A percentile compares a stretch with the other conserved stretches of the same genome.
phyloP scores from a whole-genome alignment of 2,113 vertebrate genomes.

The Oostethus manadensis region DNA sequence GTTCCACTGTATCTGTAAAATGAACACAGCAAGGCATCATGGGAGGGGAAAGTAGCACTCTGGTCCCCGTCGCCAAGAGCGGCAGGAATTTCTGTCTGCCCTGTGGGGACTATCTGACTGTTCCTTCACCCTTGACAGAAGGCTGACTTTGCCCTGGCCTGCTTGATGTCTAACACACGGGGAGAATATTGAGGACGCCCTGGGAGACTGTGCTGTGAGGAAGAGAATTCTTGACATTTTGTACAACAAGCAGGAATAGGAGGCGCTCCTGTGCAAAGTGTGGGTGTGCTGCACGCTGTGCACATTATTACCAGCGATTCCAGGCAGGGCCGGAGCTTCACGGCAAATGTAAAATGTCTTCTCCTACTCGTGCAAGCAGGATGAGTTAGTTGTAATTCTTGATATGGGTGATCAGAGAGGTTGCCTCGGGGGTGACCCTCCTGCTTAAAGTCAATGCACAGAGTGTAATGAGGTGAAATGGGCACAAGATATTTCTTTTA shows the following conservation, averaged over 20 bases:
- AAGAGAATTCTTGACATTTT: slow-evolving; percentile 29
- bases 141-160: slow-evolving; percentile 48
- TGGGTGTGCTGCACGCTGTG: slow-evolving; percentile 28
- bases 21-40: slow-evolving; percentile 39
- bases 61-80: slow-evolving; percentile 59
- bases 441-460: slow-evolving; percentile 65
- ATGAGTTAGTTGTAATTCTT: not conserved
- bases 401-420: slow-evolving; percentile 6
- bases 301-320: slow-evolving; percentile 41
- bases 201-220: slow-evolving; percentile 26
- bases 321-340: slow-evolving; percentile 21
- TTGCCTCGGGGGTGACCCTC: slow-evolving; percentile 50
- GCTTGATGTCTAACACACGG: slow-evolving; percentile 57
- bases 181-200: slow-evolving; percentile 38
- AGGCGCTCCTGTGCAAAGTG: slow-evolving; percentile 33
- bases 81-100: slow-evolving; percentile 55
- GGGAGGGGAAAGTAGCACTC: slow-evolving; percentile 33
- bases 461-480: slow-evolving; percentile 60
- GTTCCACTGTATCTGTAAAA: slow-evolving; percentile 33
- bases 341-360: slow-evolving; percentile 26
- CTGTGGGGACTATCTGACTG: slow-evolving; percentile 59
- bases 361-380: too few species aligned
- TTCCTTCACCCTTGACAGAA: slow-evolving; percentile 60
- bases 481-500: slow-evolving; percentile 11
- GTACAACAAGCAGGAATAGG: slow-evolving; percentile 42